Evolutionary conservation across 2,113 vertebrate species (phyloP).

Genomic region (Notarius lentiginosus): DNA sequence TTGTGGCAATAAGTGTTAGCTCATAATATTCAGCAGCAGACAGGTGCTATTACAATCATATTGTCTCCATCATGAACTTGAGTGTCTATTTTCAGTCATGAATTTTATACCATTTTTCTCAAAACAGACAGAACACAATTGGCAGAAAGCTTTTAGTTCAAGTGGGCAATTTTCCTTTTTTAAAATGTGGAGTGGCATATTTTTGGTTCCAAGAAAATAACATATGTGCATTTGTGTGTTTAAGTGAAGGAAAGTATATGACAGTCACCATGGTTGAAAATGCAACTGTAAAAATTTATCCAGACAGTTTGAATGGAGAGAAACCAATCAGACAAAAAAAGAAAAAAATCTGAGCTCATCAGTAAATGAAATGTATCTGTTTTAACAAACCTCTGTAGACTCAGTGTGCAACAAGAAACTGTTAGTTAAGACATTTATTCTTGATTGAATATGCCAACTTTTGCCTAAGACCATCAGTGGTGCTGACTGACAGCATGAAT

Average conservation of each 20-base stretch:
- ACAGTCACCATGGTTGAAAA: slow-evolving; percentile 41
- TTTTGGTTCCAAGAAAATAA: neutral
- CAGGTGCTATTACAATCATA: slow-evolving; percentile 1
- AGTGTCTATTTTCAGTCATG: slow-evolving; percentile 13
- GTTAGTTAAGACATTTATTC: slow-evolving; percentile 51
- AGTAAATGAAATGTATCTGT: neutral
- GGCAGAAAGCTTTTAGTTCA: neutral
- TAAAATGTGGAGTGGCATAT: neutral
- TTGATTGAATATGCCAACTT: slow-evolving; percentile 48
- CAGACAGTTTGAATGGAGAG: neutral
- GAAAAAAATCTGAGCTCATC: neutral
- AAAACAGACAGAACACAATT: neutral
- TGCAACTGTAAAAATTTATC: neutral
- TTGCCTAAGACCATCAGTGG: slow-evolving; percentile 8
- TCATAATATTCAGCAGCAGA: slow-evolving; percentile 22
- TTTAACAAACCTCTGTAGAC: neutral
- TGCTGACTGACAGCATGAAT: slow-evolving; percentile 55
- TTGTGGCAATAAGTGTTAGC: slow-evolving; percentile 1
- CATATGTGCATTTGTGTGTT: neutral
- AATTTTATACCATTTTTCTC: neutral
- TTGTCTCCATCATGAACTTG: neutral
- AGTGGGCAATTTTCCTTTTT: slow-evolving; percentile 12
- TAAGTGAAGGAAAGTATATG: slow-evolving; percentile 29
- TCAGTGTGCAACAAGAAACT: neutral
- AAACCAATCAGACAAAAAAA: neutral